Evolutionary conservation across 2,797 vertebrate genomes (phyloP).

Genomic region (Arrhamphus sclerolepis): DNA sequence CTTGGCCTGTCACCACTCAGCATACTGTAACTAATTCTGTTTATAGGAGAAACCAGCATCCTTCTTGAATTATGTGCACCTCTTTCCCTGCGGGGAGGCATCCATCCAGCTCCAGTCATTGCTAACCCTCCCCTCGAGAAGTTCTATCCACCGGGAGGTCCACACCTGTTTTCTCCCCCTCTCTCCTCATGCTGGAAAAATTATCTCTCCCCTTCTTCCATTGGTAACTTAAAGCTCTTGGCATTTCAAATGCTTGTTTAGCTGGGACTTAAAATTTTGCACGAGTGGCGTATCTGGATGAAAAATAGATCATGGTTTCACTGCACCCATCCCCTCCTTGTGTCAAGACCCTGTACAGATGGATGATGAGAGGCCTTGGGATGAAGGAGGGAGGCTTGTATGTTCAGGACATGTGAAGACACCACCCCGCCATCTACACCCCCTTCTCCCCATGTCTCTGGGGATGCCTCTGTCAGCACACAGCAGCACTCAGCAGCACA

Average conservation of each 20-base stretch:
- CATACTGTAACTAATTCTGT: conserved; percentile 62
- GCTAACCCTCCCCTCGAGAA: conserved; percentile 73
- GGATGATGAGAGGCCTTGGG: conserved; percentile 57
- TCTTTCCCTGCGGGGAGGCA: conserved; percentile 70
- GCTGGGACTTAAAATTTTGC: conserved; percentile 56
- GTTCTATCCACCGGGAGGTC: conserved; percentile 75
- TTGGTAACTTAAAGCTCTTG: conserved; percentile 74
- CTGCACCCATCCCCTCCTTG: conserved; percentile 36
- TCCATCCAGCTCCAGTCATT: conserved; percentile 72
- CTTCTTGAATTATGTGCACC: conserved; percentile 73
- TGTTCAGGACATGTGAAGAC: conserved; percentile 68
- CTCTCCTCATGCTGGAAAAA: conserved; percentile 54
- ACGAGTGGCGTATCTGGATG: conserved; percentile 51
- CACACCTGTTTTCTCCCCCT: conserved; percentile 70
- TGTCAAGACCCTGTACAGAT: conserved; percentile 55
- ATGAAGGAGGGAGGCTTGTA: conserved; percentile 37
- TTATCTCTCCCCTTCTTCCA: conserved; percentile 51
- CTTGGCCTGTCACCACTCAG: conserved; percentile 58
- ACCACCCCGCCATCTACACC: conserved; percentile 27
- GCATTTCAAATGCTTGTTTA: conserved; percentile 74
- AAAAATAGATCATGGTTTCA: conserved; percentile 61
- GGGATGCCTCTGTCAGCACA: conserved; percentile 76
- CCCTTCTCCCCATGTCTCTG: conserved; percentile 34
- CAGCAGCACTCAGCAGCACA: conserved; percentile 76
- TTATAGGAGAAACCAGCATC: conserved; percentile 55